Percentiles rank a stretch among this genome's conserved stretches.
Evolutionary conservation across 2,888 invertebrate species (phyloP).

Genomic region (Volucella zonaria): DNA sequence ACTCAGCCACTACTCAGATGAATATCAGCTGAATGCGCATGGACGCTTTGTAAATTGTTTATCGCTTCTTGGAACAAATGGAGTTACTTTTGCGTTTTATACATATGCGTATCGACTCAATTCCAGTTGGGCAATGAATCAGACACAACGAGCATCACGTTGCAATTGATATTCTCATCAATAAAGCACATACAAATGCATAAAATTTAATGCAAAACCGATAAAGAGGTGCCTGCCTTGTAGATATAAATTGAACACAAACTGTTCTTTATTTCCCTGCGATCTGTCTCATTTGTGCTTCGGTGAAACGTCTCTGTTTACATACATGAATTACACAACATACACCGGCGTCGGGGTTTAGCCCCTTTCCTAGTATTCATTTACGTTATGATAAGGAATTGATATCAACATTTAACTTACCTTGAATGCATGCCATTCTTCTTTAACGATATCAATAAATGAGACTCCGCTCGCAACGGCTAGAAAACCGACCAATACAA

Average conservation of each 20-base stretch:
- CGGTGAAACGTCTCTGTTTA: too few relatives aligned
- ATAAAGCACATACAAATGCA: background rate
- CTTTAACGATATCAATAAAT: conserved; percentile 88
- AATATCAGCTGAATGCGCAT: background rate
- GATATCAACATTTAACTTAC: conserved; percentile 82
- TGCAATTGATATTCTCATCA: conserved; percentile 35
- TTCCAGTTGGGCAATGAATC: background rate
- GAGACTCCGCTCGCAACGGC: conserved; percentile 87
- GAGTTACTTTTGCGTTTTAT: conserved; percentile 18
- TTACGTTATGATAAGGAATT: background rate
- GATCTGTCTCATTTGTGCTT: too few relatives aligned
- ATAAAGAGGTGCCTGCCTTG: background rate
- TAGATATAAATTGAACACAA: background rate
- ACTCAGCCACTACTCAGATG: background rate
- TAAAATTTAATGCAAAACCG: background rate
- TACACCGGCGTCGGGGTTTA: too few relatives aligned
- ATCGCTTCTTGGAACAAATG: conserved; percentile 21
- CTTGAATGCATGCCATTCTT: conserved; percentile 91
- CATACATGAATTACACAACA: too few relatives aligned
- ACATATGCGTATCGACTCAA: conserved; percentile 13
- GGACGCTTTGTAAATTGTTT: background rate
- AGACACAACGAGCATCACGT: conserved; percentile 2
- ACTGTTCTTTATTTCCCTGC: too few relatives aligned
- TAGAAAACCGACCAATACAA: conserved; percentile 81
- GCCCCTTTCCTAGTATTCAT: too few relatives aligned